Evolutionary conservation across 2,888 invertebrate species (phyloP).

Genomic region (Ormia ochracea): DNA sequence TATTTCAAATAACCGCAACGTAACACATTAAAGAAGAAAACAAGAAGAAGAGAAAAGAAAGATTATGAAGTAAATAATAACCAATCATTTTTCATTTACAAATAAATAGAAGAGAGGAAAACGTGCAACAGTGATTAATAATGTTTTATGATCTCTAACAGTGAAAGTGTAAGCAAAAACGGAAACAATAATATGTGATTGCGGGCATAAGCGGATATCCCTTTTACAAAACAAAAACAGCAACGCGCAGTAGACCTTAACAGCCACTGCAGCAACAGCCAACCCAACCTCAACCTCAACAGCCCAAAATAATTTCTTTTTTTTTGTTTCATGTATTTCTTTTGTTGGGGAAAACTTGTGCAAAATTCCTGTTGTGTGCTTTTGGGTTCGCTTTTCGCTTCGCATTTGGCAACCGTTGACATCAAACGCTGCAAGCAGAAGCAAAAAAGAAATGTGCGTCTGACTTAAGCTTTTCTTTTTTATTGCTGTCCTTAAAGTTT

Average conservation of each 20-base stretch:
- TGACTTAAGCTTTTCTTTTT: slow-evolving; percentile 3
- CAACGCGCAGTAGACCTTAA: not conserved
- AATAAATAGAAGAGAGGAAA: not conserved
- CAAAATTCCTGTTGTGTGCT: not conserved
- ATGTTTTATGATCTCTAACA: slow-evolving; percentile 55
- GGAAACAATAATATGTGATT: slow-evolving; percentile 61
- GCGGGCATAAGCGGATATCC: slow-evolving; percentile 59
- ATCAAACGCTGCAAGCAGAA: not conserved
- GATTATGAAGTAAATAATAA: slow-evolving; percentile 53
- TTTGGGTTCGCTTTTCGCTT: not conserved
- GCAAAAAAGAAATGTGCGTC: slow-evolving; percentile 41
- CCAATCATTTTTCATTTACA: slow-evolving; percentile 52
- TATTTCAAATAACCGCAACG: slow-evolving; percentile 54
- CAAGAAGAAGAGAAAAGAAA: not conserved
- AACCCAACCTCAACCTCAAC: not conserved
- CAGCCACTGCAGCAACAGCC: not conserved
- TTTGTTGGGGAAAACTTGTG: not conserved
- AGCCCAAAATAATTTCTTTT: no score
- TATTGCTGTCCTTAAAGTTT: slow-evolving; percentile 7
- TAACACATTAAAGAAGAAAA: not conserved
- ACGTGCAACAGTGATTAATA: slow-evolving; percentile 56
- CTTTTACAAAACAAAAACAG: slow-evolving; percentile 31
- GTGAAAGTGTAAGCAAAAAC: slow-evolving; percentile 12
- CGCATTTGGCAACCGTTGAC: slow-evolving; percentile 11
- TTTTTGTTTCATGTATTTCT: no score